Conservation (phyloP, 2,888 invertebrate species). For the Leptinotarsa haldemani region DNA sequence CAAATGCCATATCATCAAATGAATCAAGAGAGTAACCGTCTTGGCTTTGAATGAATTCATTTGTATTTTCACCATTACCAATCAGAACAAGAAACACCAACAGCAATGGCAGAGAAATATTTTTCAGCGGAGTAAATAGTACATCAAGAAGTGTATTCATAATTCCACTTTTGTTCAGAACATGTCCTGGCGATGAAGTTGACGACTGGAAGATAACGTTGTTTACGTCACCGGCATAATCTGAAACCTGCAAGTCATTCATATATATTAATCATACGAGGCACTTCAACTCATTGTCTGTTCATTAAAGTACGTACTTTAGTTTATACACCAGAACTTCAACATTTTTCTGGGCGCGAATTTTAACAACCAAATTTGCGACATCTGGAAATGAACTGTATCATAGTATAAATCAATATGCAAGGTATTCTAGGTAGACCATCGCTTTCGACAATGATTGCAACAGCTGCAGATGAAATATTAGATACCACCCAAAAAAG, state of each 20-base stretch:
- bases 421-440: too few relatives aligned
- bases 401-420: too few relatives aligned
- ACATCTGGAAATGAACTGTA: too few relatives aligned
- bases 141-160: background rate
- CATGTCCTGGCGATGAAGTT: background rate
- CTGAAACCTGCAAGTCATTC: background rate
- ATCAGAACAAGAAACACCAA: background rate
- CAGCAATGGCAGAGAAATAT: background rate
- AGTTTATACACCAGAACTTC: too few relatives aligned
- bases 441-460: too few relatives aligned
- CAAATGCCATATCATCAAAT: slow-evolving; percentile 52
- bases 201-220: background rate
- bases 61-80: background rate
- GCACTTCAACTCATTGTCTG: background rate
- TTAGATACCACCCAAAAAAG: too few relatives aligned
- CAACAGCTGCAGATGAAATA: too few relatives aligned
- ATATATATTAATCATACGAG: background rate
- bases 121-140: background rate
- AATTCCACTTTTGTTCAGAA: background rate
- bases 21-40: slow-evolving; percentile 57
- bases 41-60: slow-evolving; percentile 17
- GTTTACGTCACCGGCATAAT: background rate
- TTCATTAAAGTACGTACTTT: background rate
- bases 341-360: too few relatives aligned
- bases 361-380: too few relatives aligned